These are phyloP conservation scores for Paramormyrops hopkinsi DNA, from an alignment of 2,797 vertebrate species.

Conservation along the genomic window DNA sequence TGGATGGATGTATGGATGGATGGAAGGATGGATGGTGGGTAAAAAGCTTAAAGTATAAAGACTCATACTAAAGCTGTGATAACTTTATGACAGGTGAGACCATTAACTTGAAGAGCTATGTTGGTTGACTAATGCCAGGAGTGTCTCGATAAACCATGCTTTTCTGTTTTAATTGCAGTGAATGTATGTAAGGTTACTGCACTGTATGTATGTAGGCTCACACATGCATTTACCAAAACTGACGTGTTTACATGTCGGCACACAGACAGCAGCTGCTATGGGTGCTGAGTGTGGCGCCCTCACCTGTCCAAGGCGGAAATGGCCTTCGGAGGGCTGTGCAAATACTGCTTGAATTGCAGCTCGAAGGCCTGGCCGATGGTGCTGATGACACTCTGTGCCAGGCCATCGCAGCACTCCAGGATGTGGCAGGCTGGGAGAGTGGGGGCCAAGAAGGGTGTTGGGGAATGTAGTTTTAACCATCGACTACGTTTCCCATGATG, in stretches of 20 bases:
- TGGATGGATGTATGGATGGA: not conserved
- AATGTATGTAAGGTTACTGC: not conserved
- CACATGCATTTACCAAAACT: not conserved
- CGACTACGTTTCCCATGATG: not conserved
- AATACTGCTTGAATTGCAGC: conserved; percentile 93
- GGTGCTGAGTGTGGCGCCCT: conserved; percentile 5
- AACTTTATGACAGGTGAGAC: not conserved
- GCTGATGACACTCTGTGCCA: conserved; percentile 89
- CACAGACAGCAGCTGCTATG: not conserved
- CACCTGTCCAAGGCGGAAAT: conserved; percentile 76
- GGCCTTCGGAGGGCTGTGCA: conserved; percentile 86
- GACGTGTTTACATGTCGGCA: not conserved
- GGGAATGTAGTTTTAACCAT: not conserved
- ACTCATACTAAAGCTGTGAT: not conserved
- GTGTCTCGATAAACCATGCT: not conserved
- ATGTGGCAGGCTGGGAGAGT: conserved; percentile 82
- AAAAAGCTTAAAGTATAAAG: not conserved
- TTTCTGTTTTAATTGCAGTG: not conserved
- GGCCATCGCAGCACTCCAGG: conserved; percentile 87
- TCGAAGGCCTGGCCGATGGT: conserved; percentile 96
- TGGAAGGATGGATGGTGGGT: not conserved
- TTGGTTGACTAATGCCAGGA: not conserved
- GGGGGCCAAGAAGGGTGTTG: not conserved
- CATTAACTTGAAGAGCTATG: not conserved
- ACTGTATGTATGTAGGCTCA: not conserved